Percentiles rank a stretch among this genome's conserved stretches.
These are phyloP conservation scores for Oryzias melastigma DNA, from an alignment of 2,113 vertebrate genomes.

Conservation along the genomic window DNA sequence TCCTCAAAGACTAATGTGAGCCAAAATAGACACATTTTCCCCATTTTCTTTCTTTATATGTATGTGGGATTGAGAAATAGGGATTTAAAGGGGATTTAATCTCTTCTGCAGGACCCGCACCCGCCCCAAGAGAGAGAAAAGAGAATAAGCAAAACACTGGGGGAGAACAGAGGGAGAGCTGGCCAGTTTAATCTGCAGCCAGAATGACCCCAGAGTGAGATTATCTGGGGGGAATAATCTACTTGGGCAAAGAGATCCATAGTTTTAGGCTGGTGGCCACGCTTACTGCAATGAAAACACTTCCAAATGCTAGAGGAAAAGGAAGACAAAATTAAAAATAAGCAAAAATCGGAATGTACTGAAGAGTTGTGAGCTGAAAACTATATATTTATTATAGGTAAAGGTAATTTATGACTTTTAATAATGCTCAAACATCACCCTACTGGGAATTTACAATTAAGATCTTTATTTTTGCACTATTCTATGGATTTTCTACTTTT, in stretches of 20 bases:
- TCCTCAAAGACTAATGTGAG: too few relatives aligned
- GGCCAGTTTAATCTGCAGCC: slow-evolving; percentile 66
- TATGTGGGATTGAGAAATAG: slow-evolving; percentile 34
- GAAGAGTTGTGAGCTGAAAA: too few relatives aligned
- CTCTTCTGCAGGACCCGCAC: slow-evolving; percentile 31
- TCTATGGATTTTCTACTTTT: too few relatives aligned
- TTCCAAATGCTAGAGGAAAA: slow-evolving; percentile 1
- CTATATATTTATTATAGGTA: too few relatives aligned
- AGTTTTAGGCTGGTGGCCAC: slow-evolving; percentile 25
- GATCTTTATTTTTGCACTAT: too few relatives aligned
- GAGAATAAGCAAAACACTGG: slow-evolving; percentile 25
- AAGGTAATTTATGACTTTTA: too few relatives aligned
- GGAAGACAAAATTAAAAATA: slow-evolving; percentile 1
- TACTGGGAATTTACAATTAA: too few relatives aligned
- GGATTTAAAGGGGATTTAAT: slow-evolving; percentile 53
- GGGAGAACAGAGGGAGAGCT: slow-evolving; percentile 21
- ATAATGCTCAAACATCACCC: too few relatives aligned
- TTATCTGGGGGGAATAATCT: slow-evolving; percentile 73
- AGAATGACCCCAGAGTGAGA: slow-evolving; percentile 55
- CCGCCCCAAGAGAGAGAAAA: slow-evolving; percentile 18
- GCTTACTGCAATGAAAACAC: slow-evolving; percentile 9
- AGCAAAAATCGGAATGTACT: too few relatives aligned
- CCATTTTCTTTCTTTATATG: slow-evolving; percentile 3
- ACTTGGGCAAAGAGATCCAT: slow-evolving; percentile 26
- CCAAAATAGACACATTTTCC: too few relatives aligned